These are phyloP conservation scores for Caenorhabditis plicata DNA, from an alignment of 2,888 invertebrate genomes.

Conservation along the genomic window DNA sequence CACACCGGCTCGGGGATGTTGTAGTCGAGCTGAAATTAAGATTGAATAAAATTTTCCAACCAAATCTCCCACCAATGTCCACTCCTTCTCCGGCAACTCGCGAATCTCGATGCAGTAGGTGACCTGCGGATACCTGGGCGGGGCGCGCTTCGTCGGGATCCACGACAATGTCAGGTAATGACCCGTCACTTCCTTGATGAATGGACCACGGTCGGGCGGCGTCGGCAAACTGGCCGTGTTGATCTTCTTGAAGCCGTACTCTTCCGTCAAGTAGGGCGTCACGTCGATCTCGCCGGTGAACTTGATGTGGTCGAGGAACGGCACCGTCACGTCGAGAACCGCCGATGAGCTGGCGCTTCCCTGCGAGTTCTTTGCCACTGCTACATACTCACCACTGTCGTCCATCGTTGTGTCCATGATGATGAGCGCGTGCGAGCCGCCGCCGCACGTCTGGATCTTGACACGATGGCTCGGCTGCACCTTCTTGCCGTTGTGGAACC, in stretches of 20 bases:
- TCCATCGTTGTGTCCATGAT: slow-evolving; percentile 61
- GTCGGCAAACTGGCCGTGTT: slow-evolving; percentile 73
- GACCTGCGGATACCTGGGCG: slow-evolving; percentile 80
- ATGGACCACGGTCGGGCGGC: slow-evolving; percentile 85
- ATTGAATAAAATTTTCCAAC: not conserved
- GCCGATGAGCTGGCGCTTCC: slow-evolving; percentile 62
- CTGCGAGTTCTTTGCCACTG: slow-evolving; percentile 60
- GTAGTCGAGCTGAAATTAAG: slow-evolving; percentile 60
- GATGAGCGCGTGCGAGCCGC: slow-evolving; percentile 64
- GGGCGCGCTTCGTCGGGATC: slow-evolving; percentile 87
- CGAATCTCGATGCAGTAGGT: slow-evolving; percentile 94
- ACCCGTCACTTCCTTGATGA: slow-evolving; percentile 88
- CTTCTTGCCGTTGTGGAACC: slow-evolving; percentile 68
- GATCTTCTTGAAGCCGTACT: slow-evolving; percentile 64
- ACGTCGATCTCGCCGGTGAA: slow-evolving; percentile 62
- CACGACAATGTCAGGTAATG: slow-evolving; percentile 85
- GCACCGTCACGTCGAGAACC: slow-evolving; percentile 63
- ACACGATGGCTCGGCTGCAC: slow-evolving; percentile 68
- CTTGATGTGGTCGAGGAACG: slow-evolving; percentile 63
- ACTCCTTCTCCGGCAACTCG: slow-evolving; percentile 86
- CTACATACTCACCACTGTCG: slow-evolving; percentile 65
- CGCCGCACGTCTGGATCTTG: slow-evolving; percentile 64
- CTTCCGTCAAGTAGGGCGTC: slow-evolving; percentile 64
- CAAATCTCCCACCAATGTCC: slow-evolving; percentile 78
- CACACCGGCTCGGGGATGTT: slow-evolving; percentile 82